Base-by-base conservation (phyloP, 2,113 vertebrate species). In the Pollimyrus isidori region DNA sequence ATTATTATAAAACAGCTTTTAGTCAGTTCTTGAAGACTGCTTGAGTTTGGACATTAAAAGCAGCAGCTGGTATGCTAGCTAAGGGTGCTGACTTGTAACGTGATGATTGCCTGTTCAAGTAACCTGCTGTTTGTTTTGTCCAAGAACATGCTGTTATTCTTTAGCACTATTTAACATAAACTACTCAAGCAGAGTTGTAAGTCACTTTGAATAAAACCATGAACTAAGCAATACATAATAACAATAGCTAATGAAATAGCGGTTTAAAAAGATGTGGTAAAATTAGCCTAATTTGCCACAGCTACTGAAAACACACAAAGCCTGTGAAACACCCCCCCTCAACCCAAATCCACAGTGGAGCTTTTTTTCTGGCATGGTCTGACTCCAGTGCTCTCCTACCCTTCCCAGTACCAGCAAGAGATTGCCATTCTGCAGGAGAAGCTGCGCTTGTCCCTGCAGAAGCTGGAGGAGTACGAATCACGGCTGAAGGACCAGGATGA, bases 401-500 rank as follows among this genome's bases (percentile, higher is more conserved):
- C 62, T 83, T 93, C 89, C 89, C 95, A 98, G 97, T 97, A 97
- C 94, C 95, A 97, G 95, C 97, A 99, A 95, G 98, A 99, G 95
- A 96, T 99, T 30, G 95, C 95, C 0, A 92, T 98, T 93, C 97
- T 99, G 91, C 98, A 99, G 95, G 98, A 99, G 93, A 98, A 98
- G 94, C 95, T 99, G 89, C 96, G 98, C 5, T 94, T 97, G 85
- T 99, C 98, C 3, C 97, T 97, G 93, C 98, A 98, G 95, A 99
- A 98, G 95, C 96, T 99, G 93, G 98, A 99, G 91, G 98, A 99
- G 50, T 99, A 98, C 0, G 98, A 99, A 93, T 96, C 95, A 1
- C 96, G 98, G 11, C 97, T 99, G 94, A 99, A 98, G 92, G 97
- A 96, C 91, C 98, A 99, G 95, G 98, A 99, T 88, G 98, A 99